Percentiles rank a stretch among this genome's conserved stretches.
Conservation (phyloP, 2,797 vertebrate species). For the Labeo calbasu region DNA sequence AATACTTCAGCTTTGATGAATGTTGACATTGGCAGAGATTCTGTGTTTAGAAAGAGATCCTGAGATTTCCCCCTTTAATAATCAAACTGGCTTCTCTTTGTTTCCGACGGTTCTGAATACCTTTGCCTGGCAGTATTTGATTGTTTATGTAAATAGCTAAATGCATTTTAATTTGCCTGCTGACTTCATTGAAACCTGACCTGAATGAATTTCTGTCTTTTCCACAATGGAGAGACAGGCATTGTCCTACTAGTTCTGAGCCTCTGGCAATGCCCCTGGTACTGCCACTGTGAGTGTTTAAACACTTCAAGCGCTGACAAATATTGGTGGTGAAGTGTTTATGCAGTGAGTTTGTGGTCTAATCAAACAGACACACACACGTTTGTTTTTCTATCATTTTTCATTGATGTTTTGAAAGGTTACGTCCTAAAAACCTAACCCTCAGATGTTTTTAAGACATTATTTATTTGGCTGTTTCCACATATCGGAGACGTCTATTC, state of each 20-base stretch:
- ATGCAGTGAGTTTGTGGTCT: conserved; percentile 26
- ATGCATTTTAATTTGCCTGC: not conserved
- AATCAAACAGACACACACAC: conserved; percentile 21
- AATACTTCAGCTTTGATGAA: not conserved
- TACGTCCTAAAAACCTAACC: not conserved
- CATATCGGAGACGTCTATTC: not conserved
- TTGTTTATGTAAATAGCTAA: not conserved
- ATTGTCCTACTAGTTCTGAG: conserved; percentile 26
- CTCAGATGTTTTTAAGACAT: not conserved
- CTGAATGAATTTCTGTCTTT: conserved; percentile 42
- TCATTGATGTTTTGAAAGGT: not conserved
- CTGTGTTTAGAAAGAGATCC: not conserved
- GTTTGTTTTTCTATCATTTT: not conserved
- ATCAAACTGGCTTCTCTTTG: not conserved
- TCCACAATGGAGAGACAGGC: conserved; percentile 22
- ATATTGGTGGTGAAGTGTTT: conserved; percentile 48
- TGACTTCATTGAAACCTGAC: conserved; percentile 3
- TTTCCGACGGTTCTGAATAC: not conserved
- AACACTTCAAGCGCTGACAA: conserved; percentile 40
- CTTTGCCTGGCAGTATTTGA: not conserved
- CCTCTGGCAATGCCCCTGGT: conserved; percentile 51
- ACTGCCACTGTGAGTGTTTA: conserved; percentile 41
- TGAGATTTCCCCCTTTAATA: not conserved
- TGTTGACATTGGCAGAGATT: not conserved
- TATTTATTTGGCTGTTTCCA: not conserved